Percentiles rank a stretch among this genome's conserved stretches.
Conservation (phyloP, 2,888 invertebrate species). For the Aspidiotus destructor region DNA sequence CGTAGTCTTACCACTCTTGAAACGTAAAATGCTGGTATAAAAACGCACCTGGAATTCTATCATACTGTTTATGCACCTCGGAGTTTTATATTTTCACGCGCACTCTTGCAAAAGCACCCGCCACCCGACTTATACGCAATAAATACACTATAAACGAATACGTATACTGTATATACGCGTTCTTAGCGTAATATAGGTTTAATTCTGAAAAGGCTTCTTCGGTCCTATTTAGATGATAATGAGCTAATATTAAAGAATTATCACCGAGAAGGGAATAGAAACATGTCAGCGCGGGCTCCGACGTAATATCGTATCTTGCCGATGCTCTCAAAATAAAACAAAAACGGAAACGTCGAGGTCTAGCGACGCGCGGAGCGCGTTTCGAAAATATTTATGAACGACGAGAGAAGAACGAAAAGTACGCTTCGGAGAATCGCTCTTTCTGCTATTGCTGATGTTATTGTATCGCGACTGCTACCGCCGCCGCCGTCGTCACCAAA, state of each 20-base stretch:
- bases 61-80: too few species aligned
- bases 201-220: conserved; percentile 27
- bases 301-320: conserved; percentile 27
- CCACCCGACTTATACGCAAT: too few species aligned
- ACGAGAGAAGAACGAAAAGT: conserved; percentile 1
- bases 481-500: conserved; percentile 7
- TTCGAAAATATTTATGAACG: conserved; percentile 12
- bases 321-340: conserved; percentile 24
- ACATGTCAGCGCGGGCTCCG: conserved; percentile 25
- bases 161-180: too few species aligned
- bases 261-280: conserved; percentile 27
- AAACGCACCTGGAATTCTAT: too few species aligned
- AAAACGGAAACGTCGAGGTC: neutral
- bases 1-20: too few species aligned
- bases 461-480: neutral
- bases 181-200: conserved; percentile 21
- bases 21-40: too few species aligned
- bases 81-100: too few species aligned
- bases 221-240: conserved; percentile 27
- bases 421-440: neutral
- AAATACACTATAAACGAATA: too few species aligned
- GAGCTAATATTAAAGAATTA: conserved; percentile 28
- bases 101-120: too few species aligned
- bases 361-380: conserved; percentile 5
- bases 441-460: conserved; percentile 15